Base-by-base conservation (phyloP, 2,888 invertebrate genomes). In the Formica aserva region DNA sequence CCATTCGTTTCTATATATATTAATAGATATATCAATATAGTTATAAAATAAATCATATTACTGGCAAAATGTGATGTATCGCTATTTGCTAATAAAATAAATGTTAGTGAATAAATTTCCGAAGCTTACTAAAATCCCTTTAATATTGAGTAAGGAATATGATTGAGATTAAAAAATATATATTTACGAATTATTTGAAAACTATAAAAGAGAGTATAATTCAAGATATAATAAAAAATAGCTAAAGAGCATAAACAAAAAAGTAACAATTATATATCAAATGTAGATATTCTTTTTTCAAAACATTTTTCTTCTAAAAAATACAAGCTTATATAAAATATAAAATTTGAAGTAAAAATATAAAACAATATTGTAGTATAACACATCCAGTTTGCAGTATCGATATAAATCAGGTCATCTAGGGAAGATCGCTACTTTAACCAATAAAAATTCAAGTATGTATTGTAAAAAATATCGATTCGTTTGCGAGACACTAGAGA, bases 391-490 rank as follows among this genome's bases (percentile, higher is more conserved):
- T 71, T 41, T 57, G n/a, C 67, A 77, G 55, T 22, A 15, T 6
- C 41, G 15, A 18, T 55, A 45, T 32, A 38, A 29, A 62, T 45
- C 45, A n/a, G 55, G 1, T 9, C 41, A 57, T 57, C 4, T 22
- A 11, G 18, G 13, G 22, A 18, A 29, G 57, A 18, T 22, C 4
- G 45, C 18, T 45, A 22, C 57, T 22, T 71, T 48, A 35, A 60
- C 13, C n/a, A 29, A 72, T 60, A 72, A 72, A 80, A 80, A 72
- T 72, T 80, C 60, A 62, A 71, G 57, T 60, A 6, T 8, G 18
- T 13, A n/a, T 13, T 0, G 57, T 60, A 38, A 80, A 80, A 80
- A 72, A 26, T 72, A 41, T 48, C 22, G 60, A 35, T 22, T 52
- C 55, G 22, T 22, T 71, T 29, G 41, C 32, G 41, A 29, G 15